Percentiles rank a stretch among this genome's conserved stretches.
phyloP scores from a whole-genome alignment of 2,888 invertebrate species.

The Hypsopygia costalis region DNA sequence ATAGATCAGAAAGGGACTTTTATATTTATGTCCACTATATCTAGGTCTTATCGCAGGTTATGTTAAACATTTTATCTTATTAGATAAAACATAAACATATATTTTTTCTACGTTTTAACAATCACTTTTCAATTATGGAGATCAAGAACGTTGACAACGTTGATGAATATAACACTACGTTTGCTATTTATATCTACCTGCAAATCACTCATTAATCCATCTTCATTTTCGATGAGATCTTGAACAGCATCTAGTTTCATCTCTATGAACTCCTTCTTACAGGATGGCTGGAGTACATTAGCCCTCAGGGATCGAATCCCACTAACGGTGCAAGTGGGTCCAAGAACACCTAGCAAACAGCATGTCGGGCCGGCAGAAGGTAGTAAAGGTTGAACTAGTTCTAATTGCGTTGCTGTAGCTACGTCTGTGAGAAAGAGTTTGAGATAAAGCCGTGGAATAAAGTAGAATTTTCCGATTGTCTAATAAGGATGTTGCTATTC shows the following conservation, averaged over 20 bases:
- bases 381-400: slow-evolving; percentile 82
- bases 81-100: no score
- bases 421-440: slow-evolving; percentile 89
- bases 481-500: no score
- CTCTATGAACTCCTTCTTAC: slow-evolving; percentile 83
- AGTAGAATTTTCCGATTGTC: no score
- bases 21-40: no score
- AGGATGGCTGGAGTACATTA: slow-evolving; percentile 89
- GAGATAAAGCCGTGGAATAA: no score
- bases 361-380: slow-evolving; percentile 65
- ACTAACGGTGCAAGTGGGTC: slow-evolving; percentile 74
- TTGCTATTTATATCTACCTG: slow-evolving; percentile 82
- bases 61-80: no score
- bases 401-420: slow-evolving; percentile 88
- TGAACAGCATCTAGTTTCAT: slow-evolving; percentile 87
- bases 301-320: slow-evolving; percentile 90
- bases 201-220: slow-evolving; percentile 81
- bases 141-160: no score
- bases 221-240: slow-evolving; percentile 86
- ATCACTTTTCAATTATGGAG: no score
- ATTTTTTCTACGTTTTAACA: no score
- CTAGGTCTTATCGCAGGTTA: no score
- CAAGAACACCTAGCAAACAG: slow-evolving; percentile 65
- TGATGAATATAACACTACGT: no score
- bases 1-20: no score